A percentile compares a stretch with the other conserved stretches of the same genome.
These are phyloP conservation scores for Paralichthys olivaceus DNA, from an alignment of 2,113 vertebrate species.

Conservation along the genomic window DNA sequence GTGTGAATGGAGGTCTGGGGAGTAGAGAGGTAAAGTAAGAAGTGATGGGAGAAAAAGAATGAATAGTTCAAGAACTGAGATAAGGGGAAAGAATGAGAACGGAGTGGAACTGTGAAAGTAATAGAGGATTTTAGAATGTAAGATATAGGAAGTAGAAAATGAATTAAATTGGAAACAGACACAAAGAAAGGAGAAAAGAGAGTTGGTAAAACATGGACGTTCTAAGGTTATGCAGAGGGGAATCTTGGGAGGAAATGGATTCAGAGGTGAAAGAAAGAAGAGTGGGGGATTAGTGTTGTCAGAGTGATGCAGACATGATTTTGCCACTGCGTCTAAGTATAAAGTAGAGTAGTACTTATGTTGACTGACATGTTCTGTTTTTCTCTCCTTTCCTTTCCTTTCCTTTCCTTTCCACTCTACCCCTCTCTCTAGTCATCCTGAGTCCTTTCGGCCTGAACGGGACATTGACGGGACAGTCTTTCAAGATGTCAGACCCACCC, in stretches of 20 bases:
- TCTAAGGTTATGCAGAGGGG: not conserved
- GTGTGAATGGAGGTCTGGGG: not conserved
- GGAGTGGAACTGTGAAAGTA: not conserved
- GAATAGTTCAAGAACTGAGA: not conserved
- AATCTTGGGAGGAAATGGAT: not conserved
- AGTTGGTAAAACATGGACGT: not conserved
- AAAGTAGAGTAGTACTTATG: not conserved
- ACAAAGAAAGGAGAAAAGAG: not conserved
- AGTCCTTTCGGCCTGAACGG: constrained; percentile 98
- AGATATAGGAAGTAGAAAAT: not conserved
- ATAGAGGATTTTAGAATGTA: not conserved
- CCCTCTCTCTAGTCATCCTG: constrained; percentile 88
- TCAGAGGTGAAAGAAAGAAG: not conserved
- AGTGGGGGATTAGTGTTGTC: not conserved
- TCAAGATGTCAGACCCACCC: constrained; percentile 96
- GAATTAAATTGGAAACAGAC: not conserved
- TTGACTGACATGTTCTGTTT: constrained; percentile 3
- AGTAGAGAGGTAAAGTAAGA: not conserved
- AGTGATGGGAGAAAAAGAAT: not conserved
- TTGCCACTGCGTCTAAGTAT: too few relatives aligned
- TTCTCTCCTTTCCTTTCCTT: not conserved
- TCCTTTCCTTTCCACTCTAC: not conserved
- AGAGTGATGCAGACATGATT: not conserved
- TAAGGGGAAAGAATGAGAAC: not conserved
- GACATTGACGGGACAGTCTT: constrained; percentile 96